Conservation (phyloP, 2,888 invertebrate species). For the Folsomia candida region DNA sequence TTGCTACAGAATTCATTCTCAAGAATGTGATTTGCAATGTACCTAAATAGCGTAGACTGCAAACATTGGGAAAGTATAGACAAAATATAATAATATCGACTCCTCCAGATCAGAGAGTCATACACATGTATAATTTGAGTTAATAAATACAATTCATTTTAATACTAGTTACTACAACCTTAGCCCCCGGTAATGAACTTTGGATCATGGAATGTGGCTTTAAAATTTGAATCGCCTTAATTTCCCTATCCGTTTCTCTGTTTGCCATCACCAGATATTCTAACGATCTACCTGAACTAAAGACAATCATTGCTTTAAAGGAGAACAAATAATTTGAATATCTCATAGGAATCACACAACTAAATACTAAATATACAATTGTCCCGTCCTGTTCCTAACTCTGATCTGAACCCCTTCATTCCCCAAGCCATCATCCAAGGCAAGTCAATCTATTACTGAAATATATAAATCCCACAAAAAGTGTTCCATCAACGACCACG, state of each 20-base stretch:
- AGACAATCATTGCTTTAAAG: neutral
- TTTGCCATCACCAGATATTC: neutral
- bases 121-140: no score
- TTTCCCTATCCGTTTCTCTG: neutral
- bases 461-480: no score
- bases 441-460: no score
- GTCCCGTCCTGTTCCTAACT: neutral
- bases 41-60: neutral
- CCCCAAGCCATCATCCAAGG: no score
- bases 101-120: no score
- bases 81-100: neutral
- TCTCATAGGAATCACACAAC: neutral
- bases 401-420: neutral
- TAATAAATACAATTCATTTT: no score
- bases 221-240: neutral
- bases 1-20: no score
- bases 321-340: neutral
- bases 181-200: no score
- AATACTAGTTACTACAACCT: no score
- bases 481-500: no score
- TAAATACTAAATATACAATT: neutral
- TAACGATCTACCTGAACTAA: neutral
- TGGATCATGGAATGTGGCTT: neutral
- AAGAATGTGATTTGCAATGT: slow-evolving; percentile 1
- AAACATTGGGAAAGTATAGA: neutral